Conservation (phyloP, 2,113 vertebrate species). For the Mobula birostris region DNA sequence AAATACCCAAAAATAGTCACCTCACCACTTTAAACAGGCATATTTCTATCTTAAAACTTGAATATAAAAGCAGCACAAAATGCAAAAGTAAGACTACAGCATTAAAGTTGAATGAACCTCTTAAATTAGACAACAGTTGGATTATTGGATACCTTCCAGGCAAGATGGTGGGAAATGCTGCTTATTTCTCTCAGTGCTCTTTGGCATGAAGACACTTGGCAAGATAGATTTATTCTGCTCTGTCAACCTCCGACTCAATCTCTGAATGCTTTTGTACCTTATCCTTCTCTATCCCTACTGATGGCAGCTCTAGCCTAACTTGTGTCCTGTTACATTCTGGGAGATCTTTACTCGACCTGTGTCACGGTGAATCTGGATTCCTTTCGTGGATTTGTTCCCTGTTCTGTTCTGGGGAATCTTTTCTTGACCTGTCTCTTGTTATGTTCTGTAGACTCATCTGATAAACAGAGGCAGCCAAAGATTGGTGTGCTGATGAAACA, state of each 20-base stretch:
- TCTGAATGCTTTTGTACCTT: background rate
- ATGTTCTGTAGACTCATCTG: slow-evolving; percentile 66
- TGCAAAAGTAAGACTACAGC: background rate
- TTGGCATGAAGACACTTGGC: background rate
- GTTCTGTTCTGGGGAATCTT: background rate
- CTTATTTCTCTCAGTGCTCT: background rate
- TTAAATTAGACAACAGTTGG: background rate
- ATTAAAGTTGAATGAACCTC: background rate
- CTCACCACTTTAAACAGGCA: background rate
- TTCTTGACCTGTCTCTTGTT: slow-evolving; percentile 9
- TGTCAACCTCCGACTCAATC: background rate
- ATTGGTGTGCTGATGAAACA: slow-evolving; percentile 84
- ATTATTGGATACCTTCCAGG: background rate
- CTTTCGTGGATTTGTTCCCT: background rate
- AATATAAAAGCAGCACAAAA: background rate
- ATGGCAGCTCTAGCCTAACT: background rate
- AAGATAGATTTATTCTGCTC: background rate
- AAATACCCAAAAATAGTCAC: background rate
- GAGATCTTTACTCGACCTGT: background rate
- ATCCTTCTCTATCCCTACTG: background rate
- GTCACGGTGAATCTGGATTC: background rate
- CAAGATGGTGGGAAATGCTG: background rate
- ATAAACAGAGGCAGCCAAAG: slow-evolving; percentile 77
- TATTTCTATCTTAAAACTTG: background rate
- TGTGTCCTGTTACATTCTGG: background rate